A percentile compares a stretch with the other conserved stretches of the same genome.
Evolutionary conservation across 2,113 vertebrate genomes (phyloP).

Genomic region (Jacana jacana): DNA sequence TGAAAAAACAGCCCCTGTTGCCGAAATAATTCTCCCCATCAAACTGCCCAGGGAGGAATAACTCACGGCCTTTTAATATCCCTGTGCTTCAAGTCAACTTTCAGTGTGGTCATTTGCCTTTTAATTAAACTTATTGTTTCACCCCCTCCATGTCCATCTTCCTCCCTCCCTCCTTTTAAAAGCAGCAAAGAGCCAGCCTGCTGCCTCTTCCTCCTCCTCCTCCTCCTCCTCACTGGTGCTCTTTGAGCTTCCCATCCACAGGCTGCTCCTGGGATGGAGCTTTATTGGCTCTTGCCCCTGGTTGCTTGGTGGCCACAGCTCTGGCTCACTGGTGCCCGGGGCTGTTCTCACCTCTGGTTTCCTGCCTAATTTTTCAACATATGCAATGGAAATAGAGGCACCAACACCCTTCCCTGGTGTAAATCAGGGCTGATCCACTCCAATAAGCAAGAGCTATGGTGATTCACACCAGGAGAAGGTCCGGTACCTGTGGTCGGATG

Average conservation of each 20-base stretch:
- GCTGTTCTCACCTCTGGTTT: fast-evolving
- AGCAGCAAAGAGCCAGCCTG: neutral
- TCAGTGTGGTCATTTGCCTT: slow-evolving; percentile 55
- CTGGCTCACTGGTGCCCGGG: fast-evolving
- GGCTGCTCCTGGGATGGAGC: neutral
- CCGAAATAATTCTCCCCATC: neutral
- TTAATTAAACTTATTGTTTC: slow-evolving; percentile 75
- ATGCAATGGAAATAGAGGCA: fast-evolving
- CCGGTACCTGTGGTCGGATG: fast-evolving
- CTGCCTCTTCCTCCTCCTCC: neutral
- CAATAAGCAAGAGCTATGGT: fast-evolving
- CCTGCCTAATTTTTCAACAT: too few relatives aligned
- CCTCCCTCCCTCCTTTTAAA: neutral
- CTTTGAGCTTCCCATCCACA: neutral
- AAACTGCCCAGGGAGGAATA: slow-evolving; percentile 17
- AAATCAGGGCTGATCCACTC: fast-evolving
- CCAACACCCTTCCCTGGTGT: neutral
- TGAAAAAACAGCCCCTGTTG: neutral
- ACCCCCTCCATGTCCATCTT: neutral
- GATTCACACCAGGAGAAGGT: neutral
- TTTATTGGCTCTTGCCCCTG: neutral
- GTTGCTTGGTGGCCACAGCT: fast-evolving
- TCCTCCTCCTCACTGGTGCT: neutral
- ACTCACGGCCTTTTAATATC: slow-evolving; percentile 71
- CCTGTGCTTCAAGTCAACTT: slow-evolving; percentile 57